Evolutionary conservation across 2,888 invertebrate genomes (phyloP).

Genomic region (Caenorhabditis sp.): DNA sequence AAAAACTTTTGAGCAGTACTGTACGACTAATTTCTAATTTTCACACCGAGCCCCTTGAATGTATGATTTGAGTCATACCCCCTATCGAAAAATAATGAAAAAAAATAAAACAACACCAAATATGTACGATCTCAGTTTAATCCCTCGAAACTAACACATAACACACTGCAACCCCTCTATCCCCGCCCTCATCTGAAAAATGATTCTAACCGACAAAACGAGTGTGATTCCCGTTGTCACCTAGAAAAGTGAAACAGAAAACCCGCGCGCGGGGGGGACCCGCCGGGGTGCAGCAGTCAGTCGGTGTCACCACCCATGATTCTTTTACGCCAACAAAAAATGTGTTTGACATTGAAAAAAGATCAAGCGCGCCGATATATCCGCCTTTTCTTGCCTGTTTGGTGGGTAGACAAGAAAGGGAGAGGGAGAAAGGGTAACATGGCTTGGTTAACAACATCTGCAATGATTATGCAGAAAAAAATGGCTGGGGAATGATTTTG

Average conservation of each 20-base stretch:
- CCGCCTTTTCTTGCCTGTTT: slow-evolving; percentile 49
- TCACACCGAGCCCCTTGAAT: too few species aligned
- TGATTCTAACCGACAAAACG: slow-evolving; percentile 13
- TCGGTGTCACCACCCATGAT: slow-evolving; percentile 59
- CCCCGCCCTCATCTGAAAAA: background rate
- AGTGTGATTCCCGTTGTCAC: slow-evolving; percentile 19
- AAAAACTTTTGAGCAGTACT: too few species aligned
- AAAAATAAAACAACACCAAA: slow-evolving; percentile 5
- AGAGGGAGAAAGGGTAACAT: background rate
- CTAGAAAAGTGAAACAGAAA: slow-evolving; percentile 35
- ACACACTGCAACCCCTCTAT: slow-evolving; percentile 5
- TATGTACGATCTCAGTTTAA: slow-evolving; percentile 25
- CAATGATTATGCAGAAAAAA: slow-evolving; percentile 59
- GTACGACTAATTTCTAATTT: too few species aligned
- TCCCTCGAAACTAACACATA: slow-evolving; percentile 41
- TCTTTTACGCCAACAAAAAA: slow-evolving; percentile 56
- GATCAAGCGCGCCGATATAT: slow-evolving; percentile 67
- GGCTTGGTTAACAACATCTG: slow-evolving; percentile 50
- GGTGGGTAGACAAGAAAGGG: too few species aligned
- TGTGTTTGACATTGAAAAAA: slow-evolving; percentile 68
- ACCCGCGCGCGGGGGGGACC: background rate
- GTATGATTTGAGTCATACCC: too few species aligned
- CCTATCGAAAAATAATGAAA: too few species aligned
- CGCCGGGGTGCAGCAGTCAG: slow-evolving; percentile 37
- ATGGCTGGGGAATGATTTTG: background rate